A percentile compares a stretch with the other conserved stretches of the same genome.
Evolutionary conservation across 2,888 invertebrate genomes (phyloP).

Genomic region (Gryllus longicercus): DNA sequence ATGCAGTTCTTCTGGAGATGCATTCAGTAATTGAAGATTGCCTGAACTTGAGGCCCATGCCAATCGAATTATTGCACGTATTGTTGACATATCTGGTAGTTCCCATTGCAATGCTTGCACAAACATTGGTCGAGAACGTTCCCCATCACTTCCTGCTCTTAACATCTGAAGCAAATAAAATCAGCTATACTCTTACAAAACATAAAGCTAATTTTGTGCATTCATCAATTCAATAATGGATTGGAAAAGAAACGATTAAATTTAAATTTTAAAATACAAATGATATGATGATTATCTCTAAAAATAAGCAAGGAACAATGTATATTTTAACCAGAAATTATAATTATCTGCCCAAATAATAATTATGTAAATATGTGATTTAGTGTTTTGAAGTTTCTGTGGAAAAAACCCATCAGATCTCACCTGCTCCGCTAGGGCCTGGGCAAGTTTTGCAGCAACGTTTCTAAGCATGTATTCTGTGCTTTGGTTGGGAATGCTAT

Average conservation of each 20-base stretch:
- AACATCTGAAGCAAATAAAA: constrained; percentile 44
- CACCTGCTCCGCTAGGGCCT: constrained; percentile 73
- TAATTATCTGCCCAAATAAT: no score
- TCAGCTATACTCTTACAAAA: no score
- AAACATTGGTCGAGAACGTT: constrained; percentile 52
- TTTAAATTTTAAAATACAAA: no score
- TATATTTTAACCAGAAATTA: no score
- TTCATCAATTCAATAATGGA: no score
- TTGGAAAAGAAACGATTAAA: no score
- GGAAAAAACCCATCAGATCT: constrained; percentile 32
- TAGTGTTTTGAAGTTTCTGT: background rate
- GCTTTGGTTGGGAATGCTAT: constrained; percentile 76
- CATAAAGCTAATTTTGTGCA: no score
- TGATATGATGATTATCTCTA: no score
- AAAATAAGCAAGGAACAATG: no score
- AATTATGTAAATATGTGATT: no score
- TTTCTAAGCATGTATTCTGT: constrained; percentile 81
- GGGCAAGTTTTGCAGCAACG: constrained; percentile 79
- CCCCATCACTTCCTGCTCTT: constrained; percentile 51
- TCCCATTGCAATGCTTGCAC: constrained; percentile 63
- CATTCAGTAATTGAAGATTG: constrained; percentile 58
- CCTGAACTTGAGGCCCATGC: constrained; percentile 77
- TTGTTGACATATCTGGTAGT: constrained; percentile 68
- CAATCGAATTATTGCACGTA: constrained; percentile 69
- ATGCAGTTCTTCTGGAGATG: constrained; percentile 61